phyloP scores from a whole-genome alignment of 2,113 vertebrate species.

The Fulica atra region DNA sequence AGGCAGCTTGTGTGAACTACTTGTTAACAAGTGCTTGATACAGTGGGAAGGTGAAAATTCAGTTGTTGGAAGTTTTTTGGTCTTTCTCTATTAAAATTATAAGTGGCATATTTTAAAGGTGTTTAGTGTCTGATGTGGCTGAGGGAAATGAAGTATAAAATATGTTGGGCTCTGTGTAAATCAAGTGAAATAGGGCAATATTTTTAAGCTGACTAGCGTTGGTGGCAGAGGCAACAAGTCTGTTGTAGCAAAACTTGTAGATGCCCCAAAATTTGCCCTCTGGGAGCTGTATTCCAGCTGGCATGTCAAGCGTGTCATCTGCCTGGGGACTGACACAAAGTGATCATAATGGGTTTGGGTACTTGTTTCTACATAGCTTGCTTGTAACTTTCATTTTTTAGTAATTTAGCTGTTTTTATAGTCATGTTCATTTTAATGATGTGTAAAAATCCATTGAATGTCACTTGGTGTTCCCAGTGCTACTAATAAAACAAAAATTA shows the following conservation, averaged over 20 bases:
- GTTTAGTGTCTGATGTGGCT: no score
- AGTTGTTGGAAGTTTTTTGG: background rate
- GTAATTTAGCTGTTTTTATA: background rate
- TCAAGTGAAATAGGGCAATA: background rate
- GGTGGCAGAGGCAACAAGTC: background rate
- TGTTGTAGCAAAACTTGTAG: background rate
- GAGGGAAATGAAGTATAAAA: background rate
- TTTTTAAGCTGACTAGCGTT: background rate
- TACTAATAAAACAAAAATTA: conserved; percentile 6
- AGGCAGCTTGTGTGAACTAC: background rate
- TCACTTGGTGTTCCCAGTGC: background rate
- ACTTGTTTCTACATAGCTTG: background rate
- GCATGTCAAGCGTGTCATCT: background rate
- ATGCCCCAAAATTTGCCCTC: background rate
- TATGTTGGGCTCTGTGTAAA: background rate
- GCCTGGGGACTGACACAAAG: background rate
- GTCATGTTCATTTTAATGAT: background rate
- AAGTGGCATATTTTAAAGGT: background rate
- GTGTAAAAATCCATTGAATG: conserved; percentile 11
- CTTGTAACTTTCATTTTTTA: conserved; percentile 20
- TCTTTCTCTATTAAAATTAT: background rate
- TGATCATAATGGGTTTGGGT: background rate
- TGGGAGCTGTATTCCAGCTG: background rate
- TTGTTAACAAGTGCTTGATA: background rate
- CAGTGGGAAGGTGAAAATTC: background rate